Percentiles rank a stretch among this genome's conserved stretches.
These are phyloP conservation scores for Stenodema calcarata DNA, from an alignment of 2,888 invertebrate genomes.

Conservation along the genomic window DNA sequence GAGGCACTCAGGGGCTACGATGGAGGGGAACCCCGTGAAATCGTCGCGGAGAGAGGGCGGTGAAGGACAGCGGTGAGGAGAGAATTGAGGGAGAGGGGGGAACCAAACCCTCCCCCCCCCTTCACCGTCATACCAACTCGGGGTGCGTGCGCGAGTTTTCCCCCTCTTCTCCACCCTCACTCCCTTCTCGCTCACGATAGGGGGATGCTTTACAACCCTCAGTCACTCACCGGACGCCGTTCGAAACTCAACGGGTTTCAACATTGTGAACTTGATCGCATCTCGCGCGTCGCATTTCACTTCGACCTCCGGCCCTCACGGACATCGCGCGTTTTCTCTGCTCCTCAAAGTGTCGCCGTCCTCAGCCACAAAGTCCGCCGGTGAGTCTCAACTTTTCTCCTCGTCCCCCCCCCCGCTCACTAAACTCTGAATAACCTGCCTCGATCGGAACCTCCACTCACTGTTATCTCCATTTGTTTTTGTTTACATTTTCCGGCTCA, in stretches of 20 bases:
- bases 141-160: background rate
- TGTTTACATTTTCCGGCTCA: slow-evolving; percentile 1
- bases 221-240: slow-evolving; percentile 50
- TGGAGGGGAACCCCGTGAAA: background rate
- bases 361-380: background rate
- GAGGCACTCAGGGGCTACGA: slow-evolving; percentile 13
- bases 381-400: background rate
- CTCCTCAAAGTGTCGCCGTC: background rate
- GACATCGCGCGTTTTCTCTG: background rate
- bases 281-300: background rate
- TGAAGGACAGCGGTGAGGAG: background rate
- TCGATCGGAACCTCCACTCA: background rate
- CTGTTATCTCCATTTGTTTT: background rate
- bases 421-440: background rate
- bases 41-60: background rate
- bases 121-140: background rate
- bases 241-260: background rate
- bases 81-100: background rate
- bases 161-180: background rate
- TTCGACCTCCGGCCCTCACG: background rate
- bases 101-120: background rate
- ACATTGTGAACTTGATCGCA: background rate
- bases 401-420: too few species aligned
- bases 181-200: background rate
- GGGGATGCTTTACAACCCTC: slow-evolving; percentile 51